These are phyloP conservation scores for Phalloptychus januarius DNA, from an alignment of 2,797 vertebrate species.

Conservation along the genomic window DNA sequence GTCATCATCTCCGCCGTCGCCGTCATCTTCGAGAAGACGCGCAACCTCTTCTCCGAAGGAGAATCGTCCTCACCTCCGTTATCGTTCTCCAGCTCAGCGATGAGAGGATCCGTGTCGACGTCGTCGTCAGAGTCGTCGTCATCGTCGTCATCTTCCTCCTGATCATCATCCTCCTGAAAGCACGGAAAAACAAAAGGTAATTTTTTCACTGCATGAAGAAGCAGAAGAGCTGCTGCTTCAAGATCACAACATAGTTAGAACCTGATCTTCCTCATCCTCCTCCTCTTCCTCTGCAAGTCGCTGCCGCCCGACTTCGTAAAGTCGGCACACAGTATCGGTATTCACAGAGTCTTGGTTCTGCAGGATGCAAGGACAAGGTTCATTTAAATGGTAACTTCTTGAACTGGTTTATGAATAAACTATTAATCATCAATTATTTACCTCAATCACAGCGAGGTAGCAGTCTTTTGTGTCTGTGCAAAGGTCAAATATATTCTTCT, in stretches of 20 bases:
- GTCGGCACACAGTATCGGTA: constrained; percentile 96
- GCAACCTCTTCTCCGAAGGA: constrained; percentile 95
- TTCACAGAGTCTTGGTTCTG: constrained; percentile 98
- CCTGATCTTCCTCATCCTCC: constrained; percentile 98
- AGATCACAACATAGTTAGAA: constrained; percentile 48
- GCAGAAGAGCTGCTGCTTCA: background rate
- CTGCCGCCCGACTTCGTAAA: constrained; percentile 97
- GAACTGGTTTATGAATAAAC: background rate
- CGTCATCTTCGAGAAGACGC: constrained; percentile 90
- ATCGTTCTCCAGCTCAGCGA: constrained; percentile 92
- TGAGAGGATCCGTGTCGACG: constrained; percentile 91
- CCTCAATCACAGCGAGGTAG: constrained; percentile 98
- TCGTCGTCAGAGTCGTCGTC: constrained; percentile 91
- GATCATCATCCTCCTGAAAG: constrained; percentile 89
- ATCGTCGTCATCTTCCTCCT: constrained; percentile 92
- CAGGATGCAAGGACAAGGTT: background rate
- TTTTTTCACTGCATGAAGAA: background rate
- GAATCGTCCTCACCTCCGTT: constrained; percentile 89
- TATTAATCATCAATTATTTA: constrained; percentile 56
- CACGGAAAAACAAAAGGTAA: background rate
- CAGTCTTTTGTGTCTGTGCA: constrained; percentile 99
- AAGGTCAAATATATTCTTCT: constrained; percentile 97
- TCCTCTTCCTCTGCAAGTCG: constrained; percentile 97
- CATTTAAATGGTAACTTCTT: background rate
- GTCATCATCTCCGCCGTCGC: constrained; percentile 89